These are phyloP conservation scores for Volucella bombylans DNA, from an alignment of 2,888 invertebrate species.

Conservation along the genomic window DNA sequence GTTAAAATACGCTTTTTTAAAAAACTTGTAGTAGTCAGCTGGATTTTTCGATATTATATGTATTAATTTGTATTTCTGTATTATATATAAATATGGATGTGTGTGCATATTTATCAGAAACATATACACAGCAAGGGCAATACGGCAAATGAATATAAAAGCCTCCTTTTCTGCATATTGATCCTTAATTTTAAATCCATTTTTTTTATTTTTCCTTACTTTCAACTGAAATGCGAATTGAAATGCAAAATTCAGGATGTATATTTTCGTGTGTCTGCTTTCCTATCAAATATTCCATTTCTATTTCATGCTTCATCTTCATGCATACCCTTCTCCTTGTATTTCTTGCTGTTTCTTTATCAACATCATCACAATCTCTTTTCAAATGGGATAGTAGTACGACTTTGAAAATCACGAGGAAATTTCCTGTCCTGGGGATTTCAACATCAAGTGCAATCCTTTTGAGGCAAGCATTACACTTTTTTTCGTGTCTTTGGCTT, in stretches of 20 bases:
- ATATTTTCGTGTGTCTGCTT: slow-evolving; percentile 49
- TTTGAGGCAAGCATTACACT: slow-evolving; percentile 83
- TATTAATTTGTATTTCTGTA: too few relatives aligned
- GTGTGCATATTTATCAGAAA: background rate
- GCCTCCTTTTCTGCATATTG: slow-evolving; percentile 35
- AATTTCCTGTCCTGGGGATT: slow-evolving; percentile 87
- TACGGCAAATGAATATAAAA: slow-evolving; percentile 39
- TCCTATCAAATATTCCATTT: slow-evolving; percentile 61
- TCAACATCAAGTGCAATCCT: slow-evolving; percentile 85
- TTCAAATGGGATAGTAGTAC: slow-evolving; percentile 87
- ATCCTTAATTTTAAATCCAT: slow-evolving; percentile 47
- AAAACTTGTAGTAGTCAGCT: background rate
- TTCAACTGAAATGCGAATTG: slow-evolving; percentile 39
- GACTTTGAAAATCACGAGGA: slow-evolving; percentile 92
- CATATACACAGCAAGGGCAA: slow-evolving; percentile 1
- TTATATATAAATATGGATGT: background rate
- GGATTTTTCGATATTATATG: background rate
- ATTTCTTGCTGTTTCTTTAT: slow-evolving; percentile 49
- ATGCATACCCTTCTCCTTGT: slow-evolving; percentile 29
- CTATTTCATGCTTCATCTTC: slow-evolving; percentile 58
- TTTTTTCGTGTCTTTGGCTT: slow-evolving; percentile 73
- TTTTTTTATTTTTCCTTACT: slow-evolving; percentile 19
- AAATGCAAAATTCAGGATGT: slow-evolving; percentile 56
- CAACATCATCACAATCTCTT: slow-evolving; percentile 53
- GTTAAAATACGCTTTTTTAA: too few relatives aligned